A percentile compares a stretch with the other conserved stretches of the same genome.
phyloP scores from a whole-genome alignment of 2,888 invertebrate species.

The Lutraria lutraria region DNA sequence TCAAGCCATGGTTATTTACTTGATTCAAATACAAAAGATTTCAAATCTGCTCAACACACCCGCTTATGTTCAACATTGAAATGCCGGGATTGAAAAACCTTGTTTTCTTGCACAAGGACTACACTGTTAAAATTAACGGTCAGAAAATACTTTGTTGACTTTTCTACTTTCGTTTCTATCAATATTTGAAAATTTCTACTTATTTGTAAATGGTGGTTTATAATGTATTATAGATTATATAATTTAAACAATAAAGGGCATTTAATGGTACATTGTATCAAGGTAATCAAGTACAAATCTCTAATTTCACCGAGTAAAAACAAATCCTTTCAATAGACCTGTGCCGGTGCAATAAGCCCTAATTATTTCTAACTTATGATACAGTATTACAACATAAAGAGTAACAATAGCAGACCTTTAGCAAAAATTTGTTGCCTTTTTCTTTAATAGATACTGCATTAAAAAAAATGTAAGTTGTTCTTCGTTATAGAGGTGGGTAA shows the following conservation, averaged over 20 bases:
- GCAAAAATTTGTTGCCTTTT: too few species aligned
- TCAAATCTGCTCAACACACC: slow-evolving; percentile 33
- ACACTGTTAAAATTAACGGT: not conserved
- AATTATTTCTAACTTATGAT: too few species aligned
- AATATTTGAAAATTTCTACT: slow-evolving; percentile 37
- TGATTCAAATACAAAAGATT: slow-evolving; percentile 37
- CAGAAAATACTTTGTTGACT: slow-evolving; percentile 41
- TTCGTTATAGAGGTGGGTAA: too few species aligned
- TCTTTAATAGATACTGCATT: too few species aligned
- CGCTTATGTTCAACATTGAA: slow-evolving; percentile 27
- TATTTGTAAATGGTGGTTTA: not conserved
- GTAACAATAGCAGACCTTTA: too few species aligned
- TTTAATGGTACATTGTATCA: too few species aligned
- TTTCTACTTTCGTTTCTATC: slow-evolving; percentile 34
- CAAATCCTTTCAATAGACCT: not conserved
- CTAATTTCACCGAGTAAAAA: not conserved
- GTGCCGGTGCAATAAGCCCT: not conserved
- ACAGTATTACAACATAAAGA: too few species aligned
- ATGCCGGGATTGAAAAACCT: slow-evolving; percentile 29
- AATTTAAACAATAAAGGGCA: slow-evolving; percentile 8
- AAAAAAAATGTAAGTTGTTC: too few species aligned
- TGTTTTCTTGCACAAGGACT: not conserved
- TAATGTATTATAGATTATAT: not conserved
- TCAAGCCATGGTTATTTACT: slow-evolving; percentile 55
- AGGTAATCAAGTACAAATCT: slow-evolving; percentile 23